Evolutionary conservation across 2,113 vertebrate species (phyloP).

Genomic region (Narcine bancroftii): DNA sequence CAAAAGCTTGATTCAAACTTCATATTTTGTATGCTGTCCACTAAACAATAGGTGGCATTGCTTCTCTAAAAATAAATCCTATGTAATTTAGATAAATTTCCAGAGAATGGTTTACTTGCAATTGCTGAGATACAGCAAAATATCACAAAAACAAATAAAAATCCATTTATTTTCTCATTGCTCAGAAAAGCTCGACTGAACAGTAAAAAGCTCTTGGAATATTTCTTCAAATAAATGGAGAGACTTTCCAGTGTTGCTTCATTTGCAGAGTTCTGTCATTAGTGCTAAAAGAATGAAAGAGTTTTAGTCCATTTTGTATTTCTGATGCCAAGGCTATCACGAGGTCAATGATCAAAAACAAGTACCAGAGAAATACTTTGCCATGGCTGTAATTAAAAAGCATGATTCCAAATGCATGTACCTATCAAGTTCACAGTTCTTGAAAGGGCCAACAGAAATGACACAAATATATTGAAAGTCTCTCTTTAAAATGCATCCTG

Average conservation of each 20-base stretch:
- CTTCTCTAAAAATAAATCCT: neutral
- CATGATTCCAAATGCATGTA: neutral
- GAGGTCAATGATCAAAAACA: neutral
- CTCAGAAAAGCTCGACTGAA: neutral
- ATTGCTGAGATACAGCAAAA: neutral
- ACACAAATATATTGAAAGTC: neutral
- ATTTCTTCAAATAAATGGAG: slow-evolving; percentile 13
- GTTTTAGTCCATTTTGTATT: neutral
- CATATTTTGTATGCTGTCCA: neutral
- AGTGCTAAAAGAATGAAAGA: too few species aligned
- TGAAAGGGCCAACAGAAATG: neutral
- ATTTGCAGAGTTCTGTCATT: neutral
- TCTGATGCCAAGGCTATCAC: neutral
- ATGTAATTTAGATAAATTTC: too few species aligned
- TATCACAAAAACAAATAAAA: neutral
- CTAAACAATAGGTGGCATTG: neutral
- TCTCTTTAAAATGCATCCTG: neutral
- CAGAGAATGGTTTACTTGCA: neutral
- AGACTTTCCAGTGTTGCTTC: too few species aligned
- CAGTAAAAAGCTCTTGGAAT: neutral
- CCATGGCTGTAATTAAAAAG: slow-evolving; percentile 5
- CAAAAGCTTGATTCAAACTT: neutral
- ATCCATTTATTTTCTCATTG: neutral
- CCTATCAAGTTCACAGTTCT: neutral
- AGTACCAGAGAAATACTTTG: neutral